These are phyloP conservation scores for Venturia canescens DNA, from an alignment of 1,140 invertebrate species.

Conservation along the genomic window DNA sequence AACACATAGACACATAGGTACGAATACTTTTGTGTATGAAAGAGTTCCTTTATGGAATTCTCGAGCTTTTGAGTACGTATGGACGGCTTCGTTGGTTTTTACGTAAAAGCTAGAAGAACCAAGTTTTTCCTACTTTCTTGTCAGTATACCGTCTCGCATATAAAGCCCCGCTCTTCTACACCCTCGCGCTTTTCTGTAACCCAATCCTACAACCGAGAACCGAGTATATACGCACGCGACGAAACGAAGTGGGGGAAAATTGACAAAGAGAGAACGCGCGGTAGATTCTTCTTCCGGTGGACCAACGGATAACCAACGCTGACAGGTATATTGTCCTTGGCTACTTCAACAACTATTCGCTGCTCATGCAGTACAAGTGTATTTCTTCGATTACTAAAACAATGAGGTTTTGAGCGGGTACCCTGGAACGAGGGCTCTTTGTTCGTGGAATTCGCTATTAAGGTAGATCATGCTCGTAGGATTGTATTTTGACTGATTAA, in stretches of 20 bases:
- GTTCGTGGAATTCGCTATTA: too few species aligned
- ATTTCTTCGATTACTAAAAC: too few species aligned
- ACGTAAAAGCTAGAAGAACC: conserved; percentile 41
- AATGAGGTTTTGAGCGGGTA: too few species aligned
- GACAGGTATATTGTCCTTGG: too few species aligned
- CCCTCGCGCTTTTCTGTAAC: too few species aligned
- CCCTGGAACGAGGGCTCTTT: too few species aligned
- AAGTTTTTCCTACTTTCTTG: conserved; percentile 16
- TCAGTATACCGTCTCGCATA: conserved; percentile 27
- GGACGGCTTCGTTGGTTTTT: conserved; percentile 26
- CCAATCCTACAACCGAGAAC: background rate
- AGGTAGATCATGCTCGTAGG: too few species aligned
- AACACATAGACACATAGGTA: background rate
- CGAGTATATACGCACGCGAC: background rate
- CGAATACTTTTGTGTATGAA: background rate
- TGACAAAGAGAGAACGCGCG: conserved; percentile 24
- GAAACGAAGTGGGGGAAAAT: conserved; percentile 6
- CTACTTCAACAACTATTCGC: background rate
- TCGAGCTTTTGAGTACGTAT: background rate
- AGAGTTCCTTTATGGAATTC: conserved; percentile 3
- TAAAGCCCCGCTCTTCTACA: background rate
- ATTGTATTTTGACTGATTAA: too few species aligned
- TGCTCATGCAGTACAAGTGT: too few species aligned
- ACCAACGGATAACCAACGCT: too few species aligned
- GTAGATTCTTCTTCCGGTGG: background rate